A percentile compares a stretch with the other conserved stretches of the same genome.
Evolutionary conservation across 2,888 invertebrate species (phyloP).

Genomic region (Aspidapion aeneum): DNA sequence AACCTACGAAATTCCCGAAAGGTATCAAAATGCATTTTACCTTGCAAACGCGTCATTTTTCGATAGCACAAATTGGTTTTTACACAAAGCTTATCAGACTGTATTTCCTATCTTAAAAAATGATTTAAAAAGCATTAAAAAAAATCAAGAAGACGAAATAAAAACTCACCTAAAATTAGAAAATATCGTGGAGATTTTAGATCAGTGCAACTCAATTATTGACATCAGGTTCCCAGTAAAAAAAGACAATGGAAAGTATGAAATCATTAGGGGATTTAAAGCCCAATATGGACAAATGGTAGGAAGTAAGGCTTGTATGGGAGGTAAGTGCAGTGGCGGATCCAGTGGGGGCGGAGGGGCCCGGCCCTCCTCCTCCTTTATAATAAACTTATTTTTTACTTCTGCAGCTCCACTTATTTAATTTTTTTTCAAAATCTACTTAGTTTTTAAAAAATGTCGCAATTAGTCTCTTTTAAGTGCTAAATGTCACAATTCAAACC

Average conservation of each 20-base stretch:
- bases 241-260: constrained; percentile 35
- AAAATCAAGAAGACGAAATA: constrained; percentile 19
- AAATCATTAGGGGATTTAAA: constrained; percentile 41
- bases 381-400: no score
- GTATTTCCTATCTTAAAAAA: constrained; percentile 37
- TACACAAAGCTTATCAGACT: constrained; percentile 40
- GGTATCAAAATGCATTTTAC: constrained; percentile 42
- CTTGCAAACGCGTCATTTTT: constrained; percentile 43
- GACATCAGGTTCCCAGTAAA: constrained; percentile 41
- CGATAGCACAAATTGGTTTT: constrained; percentile 43
- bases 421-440: no score
- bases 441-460: no score
- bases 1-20: constrained; percentile 41
- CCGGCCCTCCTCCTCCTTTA: no score
- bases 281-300: constrained; percentile 39
- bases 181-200: constrained; percentile 36
- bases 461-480: no score
- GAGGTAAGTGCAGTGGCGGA: no score
- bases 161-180: constrained; percentile 28
- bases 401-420: no score
- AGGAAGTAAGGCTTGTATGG: constrained; percentile 34
- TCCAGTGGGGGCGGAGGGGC: no score
- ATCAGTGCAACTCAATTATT: constrained; percentile 41
- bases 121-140: constrained; percentile 21
- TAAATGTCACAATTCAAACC: no score